Conservation (phyloP, 1,140 invertebrate genomes). For the Aphelinus certus region DNA sequence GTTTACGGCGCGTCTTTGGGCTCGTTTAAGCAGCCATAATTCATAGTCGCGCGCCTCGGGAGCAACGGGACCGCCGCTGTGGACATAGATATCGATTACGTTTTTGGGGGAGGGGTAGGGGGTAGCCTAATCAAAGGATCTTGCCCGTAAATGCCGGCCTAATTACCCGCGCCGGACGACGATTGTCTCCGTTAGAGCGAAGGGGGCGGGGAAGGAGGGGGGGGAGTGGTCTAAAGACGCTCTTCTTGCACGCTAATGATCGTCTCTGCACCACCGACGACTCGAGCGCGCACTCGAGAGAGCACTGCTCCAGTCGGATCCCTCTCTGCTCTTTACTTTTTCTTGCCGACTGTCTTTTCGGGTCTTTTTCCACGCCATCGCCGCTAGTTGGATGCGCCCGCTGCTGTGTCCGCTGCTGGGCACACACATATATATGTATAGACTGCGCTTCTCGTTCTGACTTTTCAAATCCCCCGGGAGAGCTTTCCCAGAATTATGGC, state of each 20-base stretch:
- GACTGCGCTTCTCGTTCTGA: too few relatives aligned
- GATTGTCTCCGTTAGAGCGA: neutral
- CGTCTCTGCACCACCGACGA: neutral
- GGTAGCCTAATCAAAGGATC: slow-evolving; percentile 22
- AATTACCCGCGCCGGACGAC: slow-evolving; percentile 12
- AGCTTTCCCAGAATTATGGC: too few relatives aligned
- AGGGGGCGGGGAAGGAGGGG: too few relatives aligned
- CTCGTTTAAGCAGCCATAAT: slow-evolving; percentile 33
- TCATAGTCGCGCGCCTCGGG: slow-evolving; percentile 2
- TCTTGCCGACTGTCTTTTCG: neutral
- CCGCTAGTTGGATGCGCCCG: too few relatives aligned
- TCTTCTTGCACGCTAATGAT: neutral
- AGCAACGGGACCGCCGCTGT: too few relatives aligned
- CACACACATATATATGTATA: too few relatives aligned
- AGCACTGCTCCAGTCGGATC: neutral
- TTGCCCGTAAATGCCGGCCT: neutral
- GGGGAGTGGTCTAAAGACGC: neutral
- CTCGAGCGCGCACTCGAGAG: neutral
- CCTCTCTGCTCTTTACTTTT: neutral
- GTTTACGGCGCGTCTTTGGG: slow-evolving; percentile 25
- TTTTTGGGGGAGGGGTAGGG: neutral
- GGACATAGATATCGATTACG: slow-evolving; percentile 17
- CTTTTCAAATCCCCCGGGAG: too few relatives aligned
- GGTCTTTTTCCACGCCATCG: neutral
- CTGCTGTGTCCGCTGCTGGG: too few relatives aligned